Evolutionary conservation across 2,797 vertebrate species (phyloP), one percentile per base, ranked within the genome.

Genomic region (Pseudomugil gertrudae): DNA sequence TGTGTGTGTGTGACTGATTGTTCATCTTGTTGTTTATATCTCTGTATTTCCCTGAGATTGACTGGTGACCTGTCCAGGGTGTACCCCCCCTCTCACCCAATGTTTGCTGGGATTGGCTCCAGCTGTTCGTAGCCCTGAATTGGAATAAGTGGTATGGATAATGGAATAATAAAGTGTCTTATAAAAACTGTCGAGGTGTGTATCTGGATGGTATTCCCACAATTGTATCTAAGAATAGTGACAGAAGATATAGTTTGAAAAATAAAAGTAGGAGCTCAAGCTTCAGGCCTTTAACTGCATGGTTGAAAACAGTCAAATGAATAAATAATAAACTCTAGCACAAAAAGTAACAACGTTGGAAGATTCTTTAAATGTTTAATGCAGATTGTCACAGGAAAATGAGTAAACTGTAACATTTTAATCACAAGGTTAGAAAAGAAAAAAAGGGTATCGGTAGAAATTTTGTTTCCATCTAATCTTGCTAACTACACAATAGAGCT

Each of bases 401-500:
- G 36, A 38, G 43, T 32, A 60, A 62, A n/a, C 10, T 51, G 32
- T 33, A 17, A 21, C 13, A 38, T 29, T 21, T 60, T 47, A 15
- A 5, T 23, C 26, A 56, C 15, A 59, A 74, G 4, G 10, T 15
- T 50, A 15, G 10, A 43, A 3, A 57, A 17, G 3, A 10, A 48
- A 13, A 48, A 48, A 14, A 1, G 11, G 23, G 23, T 48, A 1
- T 13, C 47, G 15, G 36, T 15, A 38, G 2, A 38, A 4, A 43
- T 33, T 3, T 19, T 68, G 17, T 66, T 36, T 47, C 47, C 29
- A 27, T 52, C n/a, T 74, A 7, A 54, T 64, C 5, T 21, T 23
- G 53, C 19, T 35, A 63, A 45, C 32, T 51, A 8, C 40, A 19
- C 24, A 30, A 43, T 27, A 30, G 47, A 3, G 57, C 7, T 29